Percentiles rank a stretch among this genome's conserved stretches.
Evolutionary conservation across 2,113 vertebrate species (phyloP).

Genomic region (Platysteira castanea): DNA sequence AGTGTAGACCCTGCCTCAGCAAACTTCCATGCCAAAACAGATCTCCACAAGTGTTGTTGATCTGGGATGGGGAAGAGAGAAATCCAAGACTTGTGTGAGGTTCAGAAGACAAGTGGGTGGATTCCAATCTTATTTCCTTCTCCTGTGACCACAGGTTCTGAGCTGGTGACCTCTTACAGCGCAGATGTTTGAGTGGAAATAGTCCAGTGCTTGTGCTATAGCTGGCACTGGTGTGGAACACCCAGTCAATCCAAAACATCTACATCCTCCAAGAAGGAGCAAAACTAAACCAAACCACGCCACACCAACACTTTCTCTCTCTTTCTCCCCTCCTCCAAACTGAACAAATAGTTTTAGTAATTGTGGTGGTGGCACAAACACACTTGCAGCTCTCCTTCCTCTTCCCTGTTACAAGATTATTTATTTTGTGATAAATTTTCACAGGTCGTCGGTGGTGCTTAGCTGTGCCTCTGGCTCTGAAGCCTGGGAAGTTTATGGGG

Average conservation of each 20-base stretch:
- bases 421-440: background rate
- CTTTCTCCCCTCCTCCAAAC: background rate
- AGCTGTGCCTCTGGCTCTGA: background rate
- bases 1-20: background rate
- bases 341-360: background rate
- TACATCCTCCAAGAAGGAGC: background rate
- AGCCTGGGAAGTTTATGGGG: background rate
- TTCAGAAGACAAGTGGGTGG: background rate
- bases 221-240: background rate
- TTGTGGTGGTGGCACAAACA: background rate
- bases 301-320: background rate
- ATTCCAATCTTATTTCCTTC: background rate
- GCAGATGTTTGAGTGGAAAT: background rate
- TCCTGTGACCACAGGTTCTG: background rate
- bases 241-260: background rate
- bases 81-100: background rate
- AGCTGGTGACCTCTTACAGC: background rate
- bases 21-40: background rate
- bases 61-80: background rate
- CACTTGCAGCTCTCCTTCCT: background rate
- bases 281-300: background rate
- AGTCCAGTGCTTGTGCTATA: background rate
- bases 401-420: background rate
- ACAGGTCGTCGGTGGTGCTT: background rate
- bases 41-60: background rate